Evolutionary conservation across 2,797 vertebrate genomes (phyloP).

Genomic region (Enteromius mattozi): DNA sequence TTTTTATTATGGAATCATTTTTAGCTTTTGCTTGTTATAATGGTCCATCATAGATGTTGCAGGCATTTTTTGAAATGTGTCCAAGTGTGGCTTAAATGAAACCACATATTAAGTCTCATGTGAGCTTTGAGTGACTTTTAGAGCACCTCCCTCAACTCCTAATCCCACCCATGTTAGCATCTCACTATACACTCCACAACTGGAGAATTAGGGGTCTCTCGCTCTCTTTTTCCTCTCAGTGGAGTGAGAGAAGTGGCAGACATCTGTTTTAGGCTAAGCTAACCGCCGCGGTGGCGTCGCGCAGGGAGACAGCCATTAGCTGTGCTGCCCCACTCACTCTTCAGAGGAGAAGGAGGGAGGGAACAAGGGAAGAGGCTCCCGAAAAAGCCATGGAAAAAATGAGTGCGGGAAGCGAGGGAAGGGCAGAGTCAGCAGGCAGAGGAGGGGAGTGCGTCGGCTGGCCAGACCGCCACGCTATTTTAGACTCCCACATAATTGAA

Average conservation of each 20-base stretch:
- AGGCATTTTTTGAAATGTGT: background rate
- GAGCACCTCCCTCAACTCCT: conserved; percentile 22
- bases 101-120: conserved; percentile 26
- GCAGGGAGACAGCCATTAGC: conserved; percentile 79
- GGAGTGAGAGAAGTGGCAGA: conserved; percentile 74
- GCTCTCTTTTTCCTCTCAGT: conserved; percentile 59
- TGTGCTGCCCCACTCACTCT: conserved; percentile 82
- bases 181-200: conserved; percentile 14
- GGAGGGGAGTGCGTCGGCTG: conserved; percentile 67
- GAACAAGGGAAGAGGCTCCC: conserved; percentile 70
- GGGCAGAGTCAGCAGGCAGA: conserved; percentile 75
- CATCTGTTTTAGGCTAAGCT: conserved; percentile 85
- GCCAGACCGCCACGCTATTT: conserved; percentile 89
- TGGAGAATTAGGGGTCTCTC: conserved; percentile 35
- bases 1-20: background rate
- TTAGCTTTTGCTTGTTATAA: background rate
- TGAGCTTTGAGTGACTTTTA: conserved; percentile 1
- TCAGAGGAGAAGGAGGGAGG: conserved; percentile 61
- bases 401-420: conserved; percentile 72
- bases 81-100: conserved; percentile 24
- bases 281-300: conserved; percentile 80
- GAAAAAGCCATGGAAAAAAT: conserved; percentile 80
- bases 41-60: background rate
- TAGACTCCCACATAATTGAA: conserved; percentile 91
- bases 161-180: conserved; percentile 41